phyloP scores from a whole-genome alignment of 37 sponge, comb jelly and placozoan genomes.

The Haliclona indistincta region DNA sequence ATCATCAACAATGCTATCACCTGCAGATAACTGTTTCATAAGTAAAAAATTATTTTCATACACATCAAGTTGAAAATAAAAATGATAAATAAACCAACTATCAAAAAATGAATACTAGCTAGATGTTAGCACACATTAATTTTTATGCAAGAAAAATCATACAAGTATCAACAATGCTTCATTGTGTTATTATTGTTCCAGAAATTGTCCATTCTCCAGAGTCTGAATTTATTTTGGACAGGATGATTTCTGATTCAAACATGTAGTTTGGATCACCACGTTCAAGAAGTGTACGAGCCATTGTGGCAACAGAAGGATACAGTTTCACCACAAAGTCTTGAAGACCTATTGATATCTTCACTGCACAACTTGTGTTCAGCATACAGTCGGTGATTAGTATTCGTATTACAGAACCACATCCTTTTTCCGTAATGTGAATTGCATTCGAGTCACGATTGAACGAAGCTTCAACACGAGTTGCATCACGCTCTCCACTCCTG shows the following conservation, averaged over 20 bases:
- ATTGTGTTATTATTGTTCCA: no score
- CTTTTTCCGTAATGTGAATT: background rate
- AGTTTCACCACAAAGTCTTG: background rate
- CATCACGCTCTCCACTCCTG: background rate
- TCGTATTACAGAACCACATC: background rate
- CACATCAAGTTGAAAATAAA: background rate
- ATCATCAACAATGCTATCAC: no score
- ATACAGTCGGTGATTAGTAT: background rate
- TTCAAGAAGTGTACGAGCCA: background rate
- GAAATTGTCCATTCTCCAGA: background rate
- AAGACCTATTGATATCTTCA: background rate
- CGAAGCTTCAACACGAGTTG: background rate
- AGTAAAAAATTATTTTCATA: background rate
- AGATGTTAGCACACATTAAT: background rate
- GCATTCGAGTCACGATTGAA: background rate
- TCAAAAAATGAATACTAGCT: background rate
- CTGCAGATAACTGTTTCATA: no score
- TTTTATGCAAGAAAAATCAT: background rate
- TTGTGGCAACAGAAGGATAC: background rate
- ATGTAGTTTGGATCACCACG: slow-evolving; percentile 1
- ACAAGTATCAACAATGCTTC: no score
- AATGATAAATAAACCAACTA: background rate
- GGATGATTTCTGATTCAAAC: background rate
- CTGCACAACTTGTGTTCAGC: background rate
- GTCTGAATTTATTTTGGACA: background rate